These are phyloP conservation scores for Isaurus tuberculatus DNA, from an alignment of 92 coral and sea anemone species.

Conservation along the genomic window DNA sequence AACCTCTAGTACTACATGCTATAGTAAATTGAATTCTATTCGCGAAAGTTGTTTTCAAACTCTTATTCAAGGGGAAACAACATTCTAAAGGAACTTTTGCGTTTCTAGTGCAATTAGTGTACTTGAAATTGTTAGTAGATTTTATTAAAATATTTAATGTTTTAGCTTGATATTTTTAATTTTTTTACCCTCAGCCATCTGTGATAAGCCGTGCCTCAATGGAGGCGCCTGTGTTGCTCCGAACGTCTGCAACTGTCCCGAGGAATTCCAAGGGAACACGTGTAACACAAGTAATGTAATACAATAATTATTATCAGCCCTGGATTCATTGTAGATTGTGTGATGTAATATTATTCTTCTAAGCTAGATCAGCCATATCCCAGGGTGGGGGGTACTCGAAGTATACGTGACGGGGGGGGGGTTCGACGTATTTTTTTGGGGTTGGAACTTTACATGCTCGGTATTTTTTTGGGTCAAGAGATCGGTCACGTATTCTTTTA, in stretches of 20 bases:
- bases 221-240: slow-evolving; percentile 74
- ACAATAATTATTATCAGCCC: not conserved
- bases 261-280: slow-evolving; percentile 50
- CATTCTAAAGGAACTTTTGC: too few relatives aligned
- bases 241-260: slow-evolving; percentile 51
- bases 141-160: not conserved
- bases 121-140: not conserved
- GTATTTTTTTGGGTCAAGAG: too few relatives aligned
- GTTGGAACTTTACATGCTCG: too few relatives aligned
- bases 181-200: slow-evolving; percentile 36
- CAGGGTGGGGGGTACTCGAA: too few relatives aligned
- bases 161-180: not conserved
- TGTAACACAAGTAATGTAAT: slow-evolving; percentile 57
- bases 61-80: too few relatives aligned
- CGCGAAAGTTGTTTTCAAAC: too few relatives aligned
- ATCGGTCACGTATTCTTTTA: too few relatives aligned
- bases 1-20: too few relatives aligned
- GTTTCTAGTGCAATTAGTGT: not conserved
- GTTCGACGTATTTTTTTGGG: too few relatives aligned
- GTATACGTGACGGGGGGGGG: too few relatives aligned
- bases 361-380: not conserved
- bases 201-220: slow-evolving; percentile 61
- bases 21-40: too few relatives aligned
- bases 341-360: too few relatives aligned
- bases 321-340: not conserved